Base-by-base conservation (phyloP, 2,888 invertebrate species). In the Mythimna vitellina region DNA sequence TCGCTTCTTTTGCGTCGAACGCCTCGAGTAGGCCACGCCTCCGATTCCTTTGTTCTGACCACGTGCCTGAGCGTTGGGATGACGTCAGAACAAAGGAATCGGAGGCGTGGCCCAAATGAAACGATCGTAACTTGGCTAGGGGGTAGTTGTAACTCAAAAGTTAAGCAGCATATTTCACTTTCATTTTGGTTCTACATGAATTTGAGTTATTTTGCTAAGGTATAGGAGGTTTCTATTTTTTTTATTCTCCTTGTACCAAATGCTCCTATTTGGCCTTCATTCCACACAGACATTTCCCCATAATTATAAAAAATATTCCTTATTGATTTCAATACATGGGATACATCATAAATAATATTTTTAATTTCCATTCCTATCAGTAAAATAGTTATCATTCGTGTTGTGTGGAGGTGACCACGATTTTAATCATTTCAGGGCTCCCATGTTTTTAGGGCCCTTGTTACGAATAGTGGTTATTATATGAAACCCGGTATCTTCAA, bases 401-500 rank as follows among this genome's bases (percentile, higher is more conserved):
- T 3, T 32, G 1, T 42, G 29, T 46, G 54, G 46, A 35, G 20
- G 46, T n/a, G 35, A 1, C 20, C 17, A 63, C 3, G 46, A 0
- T 62, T 64, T 73, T 56, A 80, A 12, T 14, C 73, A 25, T 53
- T 66, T 73, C 20, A 78, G 8, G 5, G 64, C 69, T 8, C 72
- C 78, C 22, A 74, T 63, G 25, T 79, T 83, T 38, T 72, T 81
- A 32, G 83, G 74, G 6, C 81, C 84, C 51, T 82, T 81, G 38
- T 85, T 81, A 38, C 83, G 83, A 8, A 80, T 73, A 22, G 82
- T 81, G 1, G 62, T 69, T 7, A 80, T 5, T 14, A 82, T 65
- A 1, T 56, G 73, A 22, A 67, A 78, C 1, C 82, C 82, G 20
- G 46, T 56, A 46, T 56, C 53, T 64, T 64, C 64, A 10, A 53